Conservation (phyloP, 2,797 vertebrate species). For the Acomys russatus region DNA sequence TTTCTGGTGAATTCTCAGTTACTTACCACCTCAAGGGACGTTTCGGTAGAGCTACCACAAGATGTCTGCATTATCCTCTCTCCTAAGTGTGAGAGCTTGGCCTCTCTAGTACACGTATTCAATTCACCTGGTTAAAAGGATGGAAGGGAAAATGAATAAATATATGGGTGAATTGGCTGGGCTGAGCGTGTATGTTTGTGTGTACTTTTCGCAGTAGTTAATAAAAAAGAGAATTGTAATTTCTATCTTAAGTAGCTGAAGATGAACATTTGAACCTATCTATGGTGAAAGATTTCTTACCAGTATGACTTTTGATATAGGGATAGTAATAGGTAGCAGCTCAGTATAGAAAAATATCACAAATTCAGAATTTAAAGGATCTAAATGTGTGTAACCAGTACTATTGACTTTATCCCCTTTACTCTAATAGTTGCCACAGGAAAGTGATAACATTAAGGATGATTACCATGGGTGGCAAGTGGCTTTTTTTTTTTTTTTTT, state of each 20-base stretch:
- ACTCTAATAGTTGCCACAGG: not conserved
- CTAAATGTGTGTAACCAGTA: not conserved
- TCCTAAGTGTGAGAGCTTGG: not conserved
- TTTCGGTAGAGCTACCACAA: not conserved
- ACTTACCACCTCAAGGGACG: not conserved
- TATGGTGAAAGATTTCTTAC: not conserved
- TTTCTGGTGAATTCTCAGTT: not conserved
- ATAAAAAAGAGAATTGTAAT: not conserved
- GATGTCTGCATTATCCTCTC: not conserved
- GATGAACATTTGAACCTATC: not conserved
- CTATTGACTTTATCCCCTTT: not conserved
- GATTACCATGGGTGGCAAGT: not conserved
- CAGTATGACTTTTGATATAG: conserved; percentile 11
- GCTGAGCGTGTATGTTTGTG: not conserved
- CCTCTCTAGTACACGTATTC: not conserved
- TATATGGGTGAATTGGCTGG: not conserved
- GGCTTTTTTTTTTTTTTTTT: not conserved
- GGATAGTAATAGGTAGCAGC: not conserved
- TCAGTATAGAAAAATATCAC: not conserved
- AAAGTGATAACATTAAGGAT: not conserved
- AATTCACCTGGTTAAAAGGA: not conserved
- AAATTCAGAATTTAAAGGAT: conserved; percentile 3
- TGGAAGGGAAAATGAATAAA: not conserved
- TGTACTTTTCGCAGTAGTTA: not conserved
- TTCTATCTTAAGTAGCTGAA: conserved; percentile 9